Evolutionary conservation across 2,888 invertebrate genomes (phyloP), one percentile per base, ranked within the genome.

Genomic region (Xylota sylvarum): DNA sequence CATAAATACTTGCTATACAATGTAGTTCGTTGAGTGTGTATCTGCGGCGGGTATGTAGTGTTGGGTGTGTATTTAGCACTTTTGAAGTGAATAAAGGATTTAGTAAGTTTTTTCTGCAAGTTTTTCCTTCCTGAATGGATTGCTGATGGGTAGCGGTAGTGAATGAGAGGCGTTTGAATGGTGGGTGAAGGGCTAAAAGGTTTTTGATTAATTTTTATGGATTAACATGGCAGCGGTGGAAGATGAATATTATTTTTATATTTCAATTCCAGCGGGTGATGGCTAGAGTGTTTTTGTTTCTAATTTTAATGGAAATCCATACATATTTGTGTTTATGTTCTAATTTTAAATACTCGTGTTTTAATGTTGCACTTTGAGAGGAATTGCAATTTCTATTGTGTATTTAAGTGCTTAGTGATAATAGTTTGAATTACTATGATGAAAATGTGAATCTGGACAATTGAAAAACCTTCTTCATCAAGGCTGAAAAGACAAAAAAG

Each of bases 201-300:
- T 84, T 84, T 83, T 79, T 73, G 79, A 84, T 84, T 84, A 73
- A 67, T 65, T 84, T 84, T 67, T 37, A 67, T 67, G 55, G 23
- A 78, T 79, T 37, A 69, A 55, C 37, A 52, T 40, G 12, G 43
- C 62, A 46, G 55, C 10, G 23, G 56, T 35, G 37, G 56, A 65
- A 72, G 48, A 76, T 60, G 30, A 17, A 72, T 76, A 65, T 65
- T 67, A 65, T 58, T 50, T 73, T 64, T 46, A 5, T 58, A 46
- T 64, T 65, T 81, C 48, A 14, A 60, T 67, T 77, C 30, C 12
- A 65, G 60, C 67, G 50, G 55, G 72, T 67, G 17, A n/a, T 30
- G 40, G 35, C 23, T 48, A 32, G n/a, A 62, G 40, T 56, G 50
- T 67, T 46, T 69, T 40, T 64, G 17, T 35, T 56, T 23, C 19